phyloP scores from a whole-genome alignment of 2,797 vertebrate species.

The Eleutherodactylus coqui region DNA sequence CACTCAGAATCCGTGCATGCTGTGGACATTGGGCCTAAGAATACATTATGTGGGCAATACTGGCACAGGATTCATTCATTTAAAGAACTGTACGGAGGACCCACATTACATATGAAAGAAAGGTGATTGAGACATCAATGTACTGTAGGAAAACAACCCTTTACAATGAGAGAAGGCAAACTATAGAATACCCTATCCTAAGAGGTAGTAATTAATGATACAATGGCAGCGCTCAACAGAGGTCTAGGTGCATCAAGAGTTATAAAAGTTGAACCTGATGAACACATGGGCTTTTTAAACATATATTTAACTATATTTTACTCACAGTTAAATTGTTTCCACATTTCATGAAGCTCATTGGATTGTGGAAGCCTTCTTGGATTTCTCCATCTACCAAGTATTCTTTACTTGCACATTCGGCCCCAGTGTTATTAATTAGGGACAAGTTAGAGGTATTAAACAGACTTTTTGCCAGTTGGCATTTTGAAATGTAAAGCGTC shows the following conservation, averaged over 20 bases:
- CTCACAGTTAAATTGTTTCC: conserved; percentile 29
- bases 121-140: neutral
- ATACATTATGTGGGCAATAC: too few species aligned
- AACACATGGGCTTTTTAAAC: neutral
- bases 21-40: too few species aligned
- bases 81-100: neutral
- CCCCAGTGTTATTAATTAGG: neutral
- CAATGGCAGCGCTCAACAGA: too few species aligned
- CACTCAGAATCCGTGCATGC: too few species aligned
- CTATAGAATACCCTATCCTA: neutral
- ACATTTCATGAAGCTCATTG: neutral
- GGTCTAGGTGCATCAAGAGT: too few species aligned
- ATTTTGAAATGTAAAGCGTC: conserved; percentile 29
- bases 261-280: too few species aligned
- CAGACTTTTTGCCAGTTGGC: conserved; percentile 12
- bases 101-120: neutral
- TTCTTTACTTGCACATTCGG: neutral
- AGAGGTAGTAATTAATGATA: neutral
- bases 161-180: neutral
- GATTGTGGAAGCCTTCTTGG: conserved; percentile 9
- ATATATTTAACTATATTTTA: neutral
- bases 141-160: neutral
- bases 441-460: neutral
- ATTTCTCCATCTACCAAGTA: neutral
- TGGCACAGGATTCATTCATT: neutral